Percentiles rank a stretch among this genome's conserved stretches.
Conservation (phyloP, 2,113 vertebrate genomes). For the Xiphophorus couchianus region DNA sequence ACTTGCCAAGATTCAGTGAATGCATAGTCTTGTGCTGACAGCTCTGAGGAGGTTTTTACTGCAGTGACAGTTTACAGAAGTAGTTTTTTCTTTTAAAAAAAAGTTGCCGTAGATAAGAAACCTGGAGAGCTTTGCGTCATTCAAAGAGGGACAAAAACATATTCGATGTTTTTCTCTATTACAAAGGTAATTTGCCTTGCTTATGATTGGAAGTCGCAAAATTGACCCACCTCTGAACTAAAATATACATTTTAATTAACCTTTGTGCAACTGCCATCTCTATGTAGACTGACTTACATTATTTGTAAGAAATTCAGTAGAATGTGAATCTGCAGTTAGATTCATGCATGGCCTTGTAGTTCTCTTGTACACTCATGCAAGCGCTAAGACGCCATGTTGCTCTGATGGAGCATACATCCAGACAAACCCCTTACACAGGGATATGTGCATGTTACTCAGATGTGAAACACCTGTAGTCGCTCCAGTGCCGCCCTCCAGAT, state of each 20-base stretch:
- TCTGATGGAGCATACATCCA: conserved; percentile 20
- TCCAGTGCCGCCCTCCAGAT: conserved; percentile 55
- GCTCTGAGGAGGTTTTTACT: not conserved
- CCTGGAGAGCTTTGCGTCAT: not conserved
- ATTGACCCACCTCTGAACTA: not conserved
- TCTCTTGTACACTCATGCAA: not conserved
- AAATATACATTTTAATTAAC: not conserved
- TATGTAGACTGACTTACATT: not conserved
- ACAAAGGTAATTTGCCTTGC: not conserved
- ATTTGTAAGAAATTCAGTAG: not conserved
- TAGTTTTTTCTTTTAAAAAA: not conserved
- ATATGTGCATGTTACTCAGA: conserved; percentile 38
- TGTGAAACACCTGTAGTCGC: conserved; percentile 67
- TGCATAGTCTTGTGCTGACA: not conserved
- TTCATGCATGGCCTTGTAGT: not conserved
- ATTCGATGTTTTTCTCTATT: not conserved
- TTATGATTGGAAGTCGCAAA: not conserved
- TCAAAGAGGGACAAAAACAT: not conserved
- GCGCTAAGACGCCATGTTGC: conserved; percentile 1
- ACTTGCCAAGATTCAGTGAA: not conserved
- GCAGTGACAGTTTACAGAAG: not conserved
- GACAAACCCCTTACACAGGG: conserved; percentile 22
- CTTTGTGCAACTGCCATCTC: not conserved
- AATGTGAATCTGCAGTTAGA: not conserved
- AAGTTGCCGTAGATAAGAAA: not conserved